These are phyloP conservation scores for Neodiprion fabricii DNA, from an alignment of 1,140 invertebrate genomes.

Conservation along the genomic window DNA sequence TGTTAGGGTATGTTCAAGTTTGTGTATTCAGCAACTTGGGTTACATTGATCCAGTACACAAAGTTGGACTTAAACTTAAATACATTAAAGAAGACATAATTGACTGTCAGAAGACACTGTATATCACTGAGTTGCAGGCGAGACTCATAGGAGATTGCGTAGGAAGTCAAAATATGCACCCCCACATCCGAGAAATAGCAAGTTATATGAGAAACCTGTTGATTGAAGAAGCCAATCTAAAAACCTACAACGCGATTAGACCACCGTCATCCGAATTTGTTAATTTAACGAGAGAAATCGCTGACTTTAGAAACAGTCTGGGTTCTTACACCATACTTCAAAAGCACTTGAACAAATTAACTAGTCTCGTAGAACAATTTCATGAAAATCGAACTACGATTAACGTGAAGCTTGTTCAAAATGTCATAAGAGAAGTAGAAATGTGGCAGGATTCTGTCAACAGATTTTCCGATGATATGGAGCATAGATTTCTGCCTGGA, in stretches of 20 bases:
- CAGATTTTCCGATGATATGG: conserved; percentile 65
- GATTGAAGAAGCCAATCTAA: conserved; percentile 32
- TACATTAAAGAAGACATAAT: conserved; percentile 72
- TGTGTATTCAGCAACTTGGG: conserved; percentile 57
- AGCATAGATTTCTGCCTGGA: conserved; percentile 61
- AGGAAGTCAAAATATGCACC: conserved; percentile 24
- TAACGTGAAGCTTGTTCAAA: conserved; percentile 39
- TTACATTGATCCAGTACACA: conserved; percentile 77
- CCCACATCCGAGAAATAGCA: conserved; percentile 30
- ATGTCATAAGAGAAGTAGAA: conserved; percentile 55
- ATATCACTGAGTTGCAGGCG: conserved; percentile 39
- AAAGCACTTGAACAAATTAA: conserved; percentile 31
- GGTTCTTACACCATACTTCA: conserved; percentile 35
- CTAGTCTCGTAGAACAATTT: background rate
- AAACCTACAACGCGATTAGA: conserved; percentile 58
- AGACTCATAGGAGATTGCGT: conserved; percentile 32
- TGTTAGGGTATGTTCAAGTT: conserved; percentile 55
- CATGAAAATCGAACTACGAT: background rate
- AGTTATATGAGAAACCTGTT: conserved; percentile 36
- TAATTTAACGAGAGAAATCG: conserved; percentile 50
- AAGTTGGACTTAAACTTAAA: conserved; percentile 70
- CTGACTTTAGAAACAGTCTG: conserved; percentile 39
- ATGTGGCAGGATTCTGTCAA: conserved; percentile 66
- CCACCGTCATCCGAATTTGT: conserved; percentile 64
- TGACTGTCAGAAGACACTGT: conserved; percentile 42